Percentiles rank a stretch among this genome's conserved stretches.
These are phyloP conservation scores for Gobionotothen gibberifrons DNA, from an alignment of 2,797 vertebrate genomes.

Conservation along the genomic window DNA sequence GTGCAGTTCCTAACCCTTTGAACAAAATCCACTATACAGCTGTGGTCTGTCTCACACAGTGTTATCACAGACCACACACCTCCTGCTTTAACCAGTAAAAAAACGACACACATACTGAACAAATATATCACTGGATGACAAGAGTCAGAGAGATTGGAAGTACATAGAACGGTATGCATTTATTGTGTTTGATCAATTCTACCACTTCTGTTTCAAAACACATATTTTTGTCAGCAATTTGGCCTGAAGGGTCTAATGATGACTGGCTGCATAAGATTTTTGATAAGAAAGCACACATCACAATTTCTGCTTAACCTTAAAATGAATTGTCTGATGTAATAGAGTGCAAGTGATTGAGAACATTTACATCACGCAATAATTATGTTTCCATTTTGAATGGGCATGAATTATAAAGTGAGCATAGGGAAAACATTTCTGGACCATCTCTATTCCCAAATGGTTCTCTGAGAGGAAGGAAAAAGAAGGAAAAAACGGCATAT, in stretches of 20 bases:
- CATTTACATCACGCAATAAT: slow-evolving; percentile 23
- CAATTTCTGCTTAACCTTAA: neutral
- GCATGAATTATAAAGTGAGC: slow-evolving; percentile 27
- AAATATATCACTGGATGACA: slow-evolving; percentile 13
- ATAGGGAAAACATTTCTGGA: slow-evolving; percentile 19
- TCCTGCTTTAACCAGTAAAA: slow-evolving; percentile 31
- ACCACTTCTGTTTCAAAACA: neutral
- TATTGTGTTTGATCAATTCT: neutral
- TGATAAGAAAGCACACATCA: neutral
- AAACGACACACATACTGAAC: slow-evolving; percentile 29
- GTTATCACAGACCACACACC: slow-evolving; percentile 53
- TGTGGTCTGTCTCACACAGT: slow-evolving; percentile 64
- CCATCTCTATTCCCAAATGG: neutral
- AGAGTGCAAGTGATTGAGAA: slow-evolving; percentile 39
- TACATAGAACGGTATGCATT: neutral
- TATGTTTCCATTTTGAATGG: slow-evolving; percentile 8
- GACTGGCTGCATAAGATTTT: neutral
- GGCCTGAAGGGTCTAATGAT: neutral
- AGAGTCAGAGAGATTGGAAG: slow-evolving; percentile 21
- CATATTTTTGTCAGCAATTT: neutral
- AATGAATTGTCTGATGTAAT: slow-evolving; percentile 51
- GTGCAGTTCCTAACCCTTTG: slow-evolving; percentile 14
- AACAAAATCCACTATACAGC: slow-evolving; percentile 53
- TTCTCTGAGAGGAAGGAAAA: neutral
- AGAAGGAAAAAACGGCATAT: neutral